Conservation (phyloP, 2,113 vertebrate genomes). For the Syrmaticus mikado region DNA sequence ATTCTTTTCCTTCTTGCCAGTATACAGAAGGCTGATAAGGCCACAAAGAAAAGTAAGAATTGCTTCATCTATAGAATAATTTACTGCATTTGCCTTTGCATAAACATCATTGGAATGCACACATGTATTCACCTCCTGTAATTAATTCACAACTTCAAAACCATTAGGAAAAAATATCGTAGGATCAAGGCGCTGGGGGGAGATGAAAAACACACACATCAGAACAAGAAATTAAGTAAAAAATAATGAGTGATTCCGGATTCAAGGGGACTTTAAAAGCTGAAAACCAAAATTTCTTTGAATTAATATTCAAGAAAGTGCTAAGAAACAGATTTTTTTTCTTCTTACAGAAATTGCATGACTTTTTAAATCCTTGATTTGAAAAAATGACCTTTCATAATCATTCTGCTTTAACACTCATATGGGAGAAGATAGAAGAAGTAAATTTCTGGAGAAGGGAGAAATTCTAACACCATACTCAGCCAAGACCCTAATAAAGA, state of each 20-base stretch:
- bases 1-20: not conserved
- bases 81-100: not conserved
- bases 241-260: not conserved
- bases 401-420: not conserved
- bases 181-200: not conserved
- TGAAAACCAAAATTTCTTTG: not conserved
- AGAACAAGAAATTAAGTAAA: not conserved
- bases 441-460: not conserved
- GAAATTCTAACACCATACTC: not conserved
- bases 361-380: not conserved
- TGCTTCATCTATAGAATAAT: not conserved
- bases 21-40: not conserved
- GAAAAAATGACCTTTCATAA: not conserved
- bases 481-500: not conserved
- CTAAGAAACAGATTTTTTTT: not conserved
- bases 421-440: not conserved
- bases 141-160: not conserved
- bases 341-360: not conserved
- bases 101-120: not conserved
- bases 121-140: fast-evolving
- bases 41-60: not conserved
- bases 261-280: not conserved
- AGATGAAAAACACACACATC: not conserved
- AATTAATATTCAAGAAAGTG: not conserved
- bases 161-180: not conserved